Percentiles rank a stretch among this genome's conserved stretches.
Conservation (phyloP, 2,113 vertebrate genomes). For the Aspiorhynchus laticeps region DNA sequence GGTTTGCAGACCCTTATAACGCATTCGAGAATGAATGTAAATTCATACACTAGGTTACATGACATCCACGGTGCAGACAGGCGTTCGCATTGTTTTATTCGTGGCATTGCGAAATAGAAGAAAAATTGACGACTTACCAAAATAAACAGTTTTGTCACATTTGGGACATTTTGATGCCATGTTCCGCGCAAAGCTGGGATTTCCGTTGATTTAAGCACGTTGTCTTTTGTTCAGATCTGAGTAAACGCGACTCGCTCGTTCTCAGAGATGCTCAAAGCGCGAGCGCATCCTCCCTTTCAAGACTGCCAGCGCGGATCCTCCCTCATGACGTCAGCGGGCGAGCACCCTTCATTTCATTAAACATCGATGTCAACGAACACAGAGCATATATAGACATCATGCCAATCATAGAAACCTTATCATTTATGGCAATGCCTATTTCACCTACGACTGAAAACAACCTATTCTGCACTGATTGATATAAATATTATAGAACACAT, state of each 20-base stretch:
- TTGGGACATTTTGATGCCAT: constrained; percentile 75
- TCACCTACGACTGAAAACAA: not conserved
- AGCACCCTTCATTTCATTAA: not conserved
- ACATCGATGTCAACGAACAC: not conserved
- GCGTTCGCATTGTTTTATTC: not conserved
- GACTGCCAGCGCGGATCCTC: not conserved
- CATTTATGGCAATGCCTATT: not conserved
- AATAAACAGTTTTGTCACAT: constrained; percentile 76
- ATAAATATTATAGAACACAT: too few relatives aligned
- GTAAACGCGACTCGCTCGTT: not conserved
- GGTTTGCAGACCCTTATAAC: not conserved
- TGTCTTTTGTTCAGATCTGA: not conserved
- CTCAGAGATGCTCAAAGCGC: constrained; percentile 3
- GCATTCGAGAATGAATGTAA: not conserved
- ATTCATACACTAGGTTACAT: not conserved
- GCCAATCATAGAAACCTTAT: not conserved
- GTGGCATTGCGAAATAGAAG: not conserved
- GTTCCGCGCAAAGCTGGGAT: constrained; percentile 1
- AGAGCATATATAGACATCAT: not conserved
- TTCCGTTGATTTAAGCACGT: not conserved
- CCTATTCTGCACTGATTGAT: too few relatives aligned
- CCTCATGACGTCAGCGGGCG: constrained; percentile 8
- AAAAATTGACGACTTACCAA: constrained; percentile 64
- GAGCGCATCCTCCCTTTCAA: constrained; percentile 8
- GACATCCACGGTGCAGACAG: not conserved